Conservation (phyloP, 1,140 invertebrate genomes). For the Aradophagus sp. region DNA sequence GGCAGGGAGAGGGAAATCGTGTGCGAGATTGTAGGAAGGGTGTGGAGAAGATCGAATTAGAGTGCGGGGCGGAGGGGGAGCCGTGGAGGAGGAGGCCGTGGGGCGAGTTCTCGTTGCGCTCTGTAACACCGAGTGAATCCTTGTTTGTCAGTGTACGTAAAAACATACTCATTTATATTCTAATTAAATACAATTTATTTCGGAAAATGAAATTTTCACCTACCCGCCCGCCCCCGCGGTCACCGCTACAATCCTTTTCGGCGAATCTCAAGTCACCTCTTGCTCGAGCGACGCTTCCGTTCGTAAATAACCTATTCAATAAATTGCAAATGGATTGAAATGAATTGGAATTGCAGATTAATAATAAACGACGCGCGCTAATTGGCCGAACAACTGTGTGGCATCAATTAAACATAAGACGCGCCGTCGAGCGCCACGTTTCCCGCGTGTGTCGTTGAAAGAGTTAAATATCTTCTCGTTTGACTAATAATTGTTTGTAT, state of each 20-base stretch:
- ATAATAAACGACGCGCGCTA: conserved; percentile 69
- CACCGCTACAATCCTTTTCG: too few species aligned
- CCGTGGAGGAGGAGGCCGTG: conserved; percentile 17
- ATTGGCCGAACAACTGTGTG: conserved; percentile 69
- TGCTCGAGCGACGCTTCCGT: conserved; percentile 58
- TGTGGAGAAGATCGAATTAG: conserved; percentile 60
- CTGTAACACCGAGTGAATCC: conserved; percentile 41
- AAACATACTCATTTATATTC: conserved; percentile 49
- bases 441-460: conserved; percentile 14
- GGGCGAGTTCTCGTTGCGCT: conserved; percentile 44
- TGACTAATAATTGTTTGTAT: too few species aligned
- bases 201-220: conserved; percentile 43
- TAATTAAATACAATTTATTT: conserved; percentile 53
- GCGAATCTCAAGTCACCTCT: too few species aligned
- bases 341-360: conserved; percentile 74
- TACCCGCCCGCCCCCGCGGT: background rate
- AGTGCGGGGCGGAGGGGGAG: conserved; percentile 7
- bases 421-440: conserved; percentile 8
- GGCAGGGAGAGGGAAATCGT: conserved; percentile 56
- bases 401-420: conserved; percentile 71
- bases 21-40: conserved; percentile 65
- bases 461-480: too few species aligned
- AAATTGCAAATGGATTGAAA: conserved; percentile 72
- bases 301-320: conserved; percentile 71
- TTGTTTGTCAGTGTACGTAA: conserved; percentile 47